Evolutionary conservation across 2,797 vertebrate species (phyloP).

Genomic region (Sebastolobus altivelis): DNA sequence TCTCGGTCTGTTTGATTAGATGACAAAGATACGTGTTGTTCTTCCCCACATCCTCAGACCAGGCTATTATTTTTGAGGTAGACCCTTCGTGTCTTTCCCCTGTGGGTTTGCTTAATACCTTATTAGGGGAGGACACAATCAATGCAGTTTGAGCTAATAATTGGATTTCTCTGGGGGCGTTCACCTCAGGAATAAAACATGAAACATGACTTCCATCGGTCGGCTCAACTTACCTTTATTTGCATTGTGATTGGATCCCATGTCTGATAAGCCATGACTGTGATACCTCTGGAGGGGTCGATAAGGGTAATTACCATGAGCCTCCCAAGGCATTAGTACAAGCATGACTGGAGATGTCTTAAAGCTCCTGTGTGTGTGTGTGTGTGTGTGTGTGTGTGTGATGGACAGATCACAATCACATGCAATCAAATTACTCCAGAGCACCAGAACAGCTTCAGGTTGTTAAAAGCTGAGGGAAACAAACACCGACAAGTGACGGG

Average conservation of each 20-base stretch:
- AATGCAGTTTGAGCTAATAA: conserved; percentile 67
- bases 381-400: background rate
- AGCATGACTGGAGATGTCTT: conserved; percentile 37
- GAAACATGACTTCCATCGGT: conserved; percentile 50
- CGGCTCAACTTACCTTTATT: conserved; percentile 56
- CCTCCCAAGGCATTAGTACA: conserved; percentile 28
- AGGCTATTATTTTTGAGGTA: conserved; percentile 25
- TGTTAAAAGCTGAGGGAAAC: background rate
- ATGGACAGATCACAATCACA: conserved; percentile 39
- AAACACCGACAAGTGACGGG: background rate
- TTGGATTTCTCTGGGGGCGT: conserved; percentile 37
- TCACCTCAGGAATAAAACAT: conserved; percentile 21
- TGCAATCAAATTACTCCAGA: conserved; percentile 28
- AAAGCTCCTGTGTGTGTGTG: background rate
- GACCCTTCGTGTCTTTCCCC: conserved; percentile 3
- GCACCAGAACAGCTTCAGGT: background rate
- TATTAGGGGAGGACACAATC: conserved; percentile 61
- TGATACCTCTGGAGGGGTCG: conserved; percentile 50
- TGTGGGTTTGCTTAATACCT: conserved; percentile 32
- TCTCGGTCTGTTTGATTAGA: conserved; percentile 33
- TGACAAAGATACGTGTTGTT: conserved; percentile 27
- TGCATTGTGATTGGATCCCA: conserved; percentile 64
- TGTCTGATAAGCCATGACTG: conserved; percentile 49
- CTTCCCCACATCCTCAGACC: background rate
- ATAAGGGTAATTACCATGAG: conserved; percentile 68